Conservation (phyloP, 2,888 invertebrate genomes). For the Scaptomyza reducta region DNA sequence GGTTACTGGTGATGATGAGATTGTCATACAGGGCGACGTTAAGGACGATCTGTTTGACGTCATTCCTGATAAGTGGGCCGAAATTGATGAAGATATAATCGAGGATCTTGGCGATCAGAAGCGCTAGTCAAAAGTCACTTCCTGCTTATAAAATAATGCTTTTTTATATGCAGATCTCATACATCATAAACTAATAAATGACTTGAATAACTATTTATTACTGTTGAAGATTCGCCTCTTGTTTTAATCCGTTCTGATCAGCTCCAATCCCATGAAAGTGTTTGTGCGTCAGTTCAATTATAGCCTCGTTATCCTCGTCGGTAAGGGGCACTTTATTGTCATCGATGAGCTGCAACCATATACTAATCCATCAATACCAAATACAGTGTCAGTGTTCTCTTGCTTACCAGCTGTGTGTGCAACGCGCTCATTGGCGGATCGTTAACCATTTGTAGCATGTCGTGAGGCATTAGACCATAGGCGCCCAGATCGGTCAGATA, state of each 20-base stretch:
- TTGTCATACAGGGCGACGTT: slow-evolving; percentile 99
- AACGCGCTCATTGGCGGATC: slow-evolving; percentile 92
- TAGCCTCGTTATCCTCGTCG: slow-evolving; percentile 91
- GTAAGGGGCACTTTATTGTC: slow-evolving; percentile 95
- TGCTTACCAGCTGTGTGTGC: slow-evolving; percentile 92
- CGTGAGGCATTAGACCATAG: slow-evolving; percentile 92
- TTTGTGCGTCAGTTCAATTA: slow-evolving; percentile 88
- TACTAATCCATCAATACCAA: background rate
- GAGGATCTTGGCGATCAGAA: slow-evolving; percentile 97
- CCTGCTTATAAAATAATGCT: slow-evolving; percentile 43
- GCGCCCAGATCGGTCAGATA: slow-evolving; percentile 89
- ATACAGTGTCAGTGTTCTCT: background rate
- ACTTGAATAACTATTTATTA: background rate
- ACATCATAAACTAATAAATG: slow-evolving; percentile 37
- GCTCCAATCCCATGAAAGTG: slow-evolving; percentile 83
- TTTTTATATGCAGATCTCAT: slow-evolving; percentile 73
- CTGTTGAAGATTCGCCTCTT: background rate
- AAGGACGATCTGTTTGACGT: slow-evolving; percentile 99
- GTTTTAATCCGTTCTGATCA: slow-evolving; percentile 15
- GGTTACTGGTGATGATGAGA: slow-evolving; percentile 99
- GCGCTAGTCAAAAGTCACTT: slow-evolving; percentile 86
- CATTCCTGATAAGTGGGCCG: slow-evolving; percentile 99
- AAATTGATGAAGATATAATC: slow-evolving; percentile 96
- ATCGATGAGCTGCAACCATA: slow-evolving; percentile 89
- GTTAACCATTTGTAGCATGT: slow-evolving; percentile 94